Evolutionary conservation across 1,140 invertebrate genomes (phyloP), one percentile per base, ranked within the genome.

Genomic region (Bombyx mori): DNA sequence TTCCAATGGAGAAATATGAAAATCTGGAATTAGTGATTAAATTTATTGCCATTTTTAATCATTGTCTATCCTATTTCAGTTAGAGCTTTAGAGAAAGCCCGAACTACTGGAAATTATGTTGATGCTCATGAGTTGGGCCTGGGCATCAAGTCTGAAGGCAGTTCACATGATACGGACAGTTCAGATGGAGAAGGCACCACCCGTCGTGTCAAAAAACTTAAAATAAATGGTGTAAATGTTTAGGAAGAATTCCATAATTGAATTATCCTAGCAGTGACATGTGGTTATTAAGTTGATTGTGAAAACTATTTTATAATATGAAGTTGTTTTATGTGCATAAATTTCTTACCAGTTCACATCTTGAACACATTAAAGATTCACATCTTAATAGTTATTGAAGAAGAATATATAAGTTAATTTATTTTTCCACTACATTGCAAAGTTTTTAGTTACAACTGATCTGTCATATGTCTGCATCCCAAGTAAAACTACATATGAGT

Each of bases 21-120:
- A 3, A 43, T n/a, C 12, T 44, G 18, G n/a, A 2, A 49, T 49
- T 18, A 49, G 7, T 49, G 6, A 49, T 10, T 49, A 49, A 10
- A 49, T 12, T 18, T 49, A 12, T 49, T 35, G 26, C 4, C 26
- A 35, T 42, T 51, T 3, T 42, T 26, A 47, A 47, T 47, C 3
- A 47, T 63, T 56, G 52, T 53, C 51, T 53, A 18, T 18, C 12
- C 12, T 61, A 54, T 49, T 88, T 89, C 82, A 92, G 91, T 93
- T 66, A 86, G 90, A 61, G 89, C 90, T 8, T 76, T 93, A 68
- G 92, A 93, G 78, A 92, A 92, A 73, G 91, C 91, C 0, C 89
- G 91, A 72, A 89, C 89, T 22, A 92, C 91, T 10, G 91, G 92
- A 3, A 91, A 91, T 68, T 92, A 90, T 73, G 89, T 91, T 65